Percentiles rank a stretch among this genome's conserved stretches.
phyloP scores from a whole-genome alignment of 2,797 vertebrate species.

The Rhinichthys osculus region DNA sequence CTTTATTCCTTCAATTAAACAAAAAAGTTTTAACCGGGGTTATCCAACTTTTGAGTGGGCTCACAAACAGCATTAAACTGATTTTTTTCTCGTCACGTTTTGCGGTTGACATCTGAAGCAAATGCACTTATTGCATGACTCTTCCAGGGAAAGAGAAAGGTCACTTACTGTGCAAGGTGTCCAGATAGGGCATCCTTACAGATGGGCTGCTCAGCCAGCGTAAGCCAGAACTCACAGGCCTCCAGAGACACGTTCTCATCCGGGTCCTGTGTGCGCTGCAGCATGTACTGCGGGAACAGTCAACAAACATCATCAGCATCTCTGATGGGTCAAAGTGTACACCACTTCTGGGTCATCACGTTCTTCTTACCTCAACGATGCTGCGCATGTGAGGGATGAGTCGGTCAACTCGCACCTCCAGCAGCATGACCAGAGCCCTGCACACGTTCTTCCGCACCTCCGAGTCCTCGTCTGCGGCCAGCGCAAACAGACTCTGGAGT shows the following conservation, averaged over 20 bases:
- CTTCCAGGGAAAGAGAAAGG: background rate
- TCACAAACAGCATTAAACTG: background rate
- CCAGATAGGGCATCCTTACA: constrained; percentile 93
- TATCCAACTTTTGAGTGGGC: no score
- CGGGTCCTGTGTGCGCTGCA: constrained; percentile 93
- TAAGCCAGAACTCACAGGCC: constrained; percentile 97
- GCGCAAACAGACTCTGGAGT: constrained; percentile 88
- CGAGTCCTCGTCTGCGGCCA: constrained; percentile 93
- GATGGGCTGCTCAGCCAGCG: constrained; percentile 93
- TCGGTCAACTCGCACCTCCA: constrained; percentile 92
- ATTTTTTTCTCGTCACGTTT: background rate
- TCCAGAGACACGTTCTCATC: constrained; percentile 95
- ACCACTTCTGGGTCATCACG: background rate
- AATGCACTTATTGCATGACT: background rate
- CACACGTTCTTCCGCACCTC: constrained; percentile 96
- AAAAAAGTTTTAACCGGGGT: no score
- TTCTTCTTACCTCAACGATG: constrained; percentile 86
- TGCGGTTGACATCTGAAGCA: background rate
- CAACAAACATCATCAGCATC: background rate
- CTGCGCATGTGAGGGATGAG: constrained; percentile 97
- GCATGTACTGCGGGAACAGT: constrained; percentile 85
- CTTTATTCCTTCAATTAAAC: background rate
- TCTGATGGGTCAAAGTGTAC: background rate
- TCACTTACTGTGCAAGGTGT: constrained; percentile 91
- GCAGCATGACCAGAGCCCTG: constrained; percentile 91